These are phyloP conservation scores for Pyrocoelia pectoralis DNA, from an alignment of 2,888 invertebrate species.

Conservation along the genomic window DNA sequence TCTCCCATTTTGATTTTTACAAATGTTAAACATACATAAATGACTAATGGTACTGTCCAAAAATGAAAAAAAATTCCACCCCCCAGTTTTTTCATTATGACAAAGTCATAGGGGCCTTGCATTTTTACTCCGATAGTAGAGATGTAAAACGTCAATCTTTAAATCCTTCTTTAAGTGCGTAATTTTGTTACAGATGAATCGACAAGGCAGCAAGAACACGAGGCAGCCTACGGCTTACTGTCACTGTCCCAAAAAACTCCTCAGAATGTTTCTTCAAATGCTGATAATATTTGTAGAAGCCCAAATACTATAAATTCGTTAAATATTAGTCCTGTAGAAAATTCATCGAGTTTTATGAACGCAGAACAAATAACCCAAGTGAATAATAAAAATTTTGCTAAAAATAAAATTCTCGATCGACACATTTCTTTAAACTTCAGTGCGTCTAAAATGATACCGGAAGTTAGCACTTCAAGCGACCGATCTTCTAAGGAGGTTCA, in stretches of 20 bases:
- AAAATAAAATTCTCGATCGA: conserved; percentile 57
- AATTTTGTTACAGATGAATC: conserved; percentile 65
- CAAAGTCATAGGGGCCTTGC: too few species aligned
- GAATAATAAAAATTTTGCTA: conserved; percentile 56
- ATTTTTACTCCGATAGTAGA: too few species aligned
- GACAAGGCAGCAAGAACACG: conserved; percentile 80
- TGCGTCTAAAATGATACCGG: conserved; percentile 38
- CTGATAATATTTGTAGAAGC: conserved; percentile 18
- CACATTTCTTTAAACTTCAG: conserved; percentile 38
- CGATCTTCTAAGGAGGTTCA: conserved; percentile 41
- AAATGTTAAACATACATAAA: too few species aligned
- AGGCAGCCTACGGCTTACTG: conserved; percentile 83
- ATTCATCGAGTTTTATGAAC: conserved; percentile 50
- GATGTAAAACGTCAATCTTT: too few species aligned
- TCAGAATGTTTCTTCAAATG: conserved; percentile 40
- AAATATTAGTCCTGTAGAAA: conserved; percentile 27
- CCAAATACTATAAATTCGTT: conserved; percentile 16
- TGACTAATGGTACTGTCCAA: too few species aligned
- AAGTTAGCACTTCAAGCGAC: conserved; percentile 23
- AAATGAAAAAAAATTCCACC: too few species aligned
- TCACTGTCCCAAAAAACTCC: conserved; percentile 71
- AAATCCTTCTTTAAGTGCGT: too few species aligned
- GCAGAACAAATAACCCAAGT: conserved; percentile 57
- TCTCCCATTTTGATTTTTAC: too few species aligned
- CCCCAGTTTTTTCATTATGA: too few species aligned